phyloP scores from a whole-genome alignment of 2,113 vertebrate species.

The Aleadryas rufinucha region DNA sequence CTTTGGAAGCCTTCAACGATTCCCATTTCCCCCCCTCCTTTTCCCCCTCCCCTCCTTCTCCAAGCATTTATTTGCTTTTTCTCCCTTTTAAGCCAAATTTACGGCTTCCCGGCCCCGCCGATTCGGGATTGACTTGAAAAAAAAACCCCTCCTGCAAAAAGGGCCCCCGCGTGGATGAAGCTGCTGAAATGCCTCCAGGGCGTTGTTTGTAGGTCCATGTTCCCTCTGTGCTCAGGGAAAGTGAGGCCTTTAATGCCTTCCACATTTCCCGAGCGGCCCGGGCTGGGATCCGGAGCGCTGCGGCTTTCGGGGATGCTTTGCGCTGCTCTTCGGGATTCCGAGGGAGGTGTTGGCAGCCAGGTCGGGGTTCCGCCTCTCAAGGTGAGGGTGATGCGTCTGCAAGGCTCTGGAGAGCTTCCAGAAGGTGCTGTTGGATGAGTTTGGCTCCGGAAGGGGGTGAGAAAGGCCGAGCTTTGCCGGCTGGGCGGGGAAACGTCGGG shows the following conservation, averaged over 20 bases:
- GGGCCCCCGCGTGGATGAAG: conserved; percentile 30
- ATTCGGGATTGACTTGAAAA: conserved; percentile 55
- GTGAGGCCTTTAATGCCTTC: conserved; percentile 70
- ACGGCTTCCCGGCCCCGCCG: conserved; percentile 55
- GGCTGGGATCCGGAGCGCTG: conserved; percentile 5
- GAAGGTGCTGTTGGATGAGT: not conserved
- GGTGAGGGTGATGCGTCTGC: not conserved
- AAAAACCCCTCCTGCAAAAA: not conserved
- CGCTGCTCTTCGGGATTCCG: not conserved
- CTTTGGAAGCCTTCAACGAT: conserved; percentile 15
- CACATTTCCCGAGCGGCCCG: conserved; percentile 64
- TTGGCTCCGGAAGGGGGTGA: not conserved
- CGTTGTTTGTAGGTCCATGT: conserved; percentile 58
- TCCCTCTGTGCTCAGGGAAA: conserved; percentile 68
- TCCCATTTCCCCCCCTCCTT: not conserved
- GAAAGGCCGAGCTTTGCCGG: not conserved
- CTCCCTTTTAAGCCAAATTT: conserved; percentile 61
- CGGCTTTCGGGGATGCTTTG: conserved; percentile 48
- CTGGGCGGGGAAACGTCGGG: not conserved
- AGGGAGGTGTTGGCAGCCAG: not conserved
- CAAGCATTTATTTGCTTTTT: conserved; percentile 33
- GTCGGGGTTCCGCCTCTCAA: not conserved
- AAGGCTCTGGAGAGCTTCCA: not conserved
- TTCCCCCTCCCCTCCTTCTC: accelerated
- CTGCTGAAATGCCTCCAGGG: conserved; percentile 68